Evolutionary conservation across 1,140 invertebrate genomes (phyloP).

Genomic region (Drosophila melanica): DNA sequence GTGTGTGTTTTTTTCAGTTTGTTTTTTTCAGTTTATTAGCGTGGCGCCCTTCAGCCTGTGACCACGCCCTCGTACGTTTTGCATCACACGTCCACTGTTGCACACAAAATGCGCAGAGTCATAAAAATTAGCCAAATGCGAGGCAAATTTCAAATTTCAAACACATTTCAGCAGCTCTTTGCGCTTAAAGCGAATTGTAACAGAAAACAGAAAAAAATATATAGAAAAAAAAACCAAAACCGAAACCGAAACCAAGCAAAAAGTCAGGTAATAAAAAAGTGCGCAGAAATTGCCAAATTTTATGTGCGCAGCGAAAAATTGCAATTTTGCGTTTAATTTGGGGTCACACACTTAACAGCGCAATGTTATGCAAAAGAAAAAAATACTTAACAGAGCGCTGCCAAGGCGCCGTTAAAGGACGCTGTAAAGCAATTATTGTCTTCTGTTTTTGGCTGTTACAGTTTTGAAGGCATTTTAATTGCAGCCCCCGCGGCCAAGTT

Average conservation of each 20-base stretch:
- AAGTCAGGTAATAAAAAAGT: slow-evolving; percentile 44
- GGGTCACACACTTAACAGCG: slow-evolving; percentile 57
- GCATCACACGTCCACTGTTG: slow-evolving; percentile 20
- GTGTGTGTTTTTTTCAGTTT: neutral
- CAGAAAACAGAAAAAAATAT: slow-evolving; percentile 19
- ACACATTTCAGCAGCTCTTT: slow-evolving; percentile 50
- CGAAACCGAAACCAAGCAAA: slow-evolving; percentile 41
- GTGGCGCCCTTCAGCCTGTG: slow-evolving; percentile 4
- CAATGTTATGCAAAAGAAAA: slow-evolving; percentile 48
- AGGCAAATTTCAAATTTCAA: slow-evolving; percentile 61
- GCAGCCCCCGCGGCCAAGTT: slow-evolving; percentile 65
- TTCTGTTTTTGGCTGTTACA: slow-evolving; percentile 34
- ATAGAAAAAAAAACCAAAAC: slow-evolving; percentile 37
- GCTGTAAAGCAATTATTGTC: slow-evolving; percentile 15
- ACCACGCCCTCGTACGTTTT: slow-evolving; percentile 8
- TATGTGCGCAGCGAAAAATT: slow-evolving; percentile 60
- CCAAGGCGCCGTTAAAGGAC: slow-evolving; percentile 27
- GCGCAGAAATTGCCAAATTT: slow-evolving; percentile 70
- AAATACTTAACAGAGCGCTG: slow-evolving; percentile 22
- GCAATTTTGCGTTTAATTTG: slow-evolving; percentile 70
- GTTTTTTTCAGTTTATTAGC: neutral
- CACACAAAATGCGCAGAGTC: slow-evolving; percentile 29
- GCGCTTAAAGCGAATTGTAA: slow-evolving; percentile 40
- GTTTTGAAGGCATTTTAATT: slow-evolving; percentile 78
- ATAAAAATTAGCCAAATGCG: slow-evolving; percentile 48